phyloP scores from a whole-genome alignment of 2,888 invertebrate genomes.

The Nasonovia ribisnigri region DNA sequence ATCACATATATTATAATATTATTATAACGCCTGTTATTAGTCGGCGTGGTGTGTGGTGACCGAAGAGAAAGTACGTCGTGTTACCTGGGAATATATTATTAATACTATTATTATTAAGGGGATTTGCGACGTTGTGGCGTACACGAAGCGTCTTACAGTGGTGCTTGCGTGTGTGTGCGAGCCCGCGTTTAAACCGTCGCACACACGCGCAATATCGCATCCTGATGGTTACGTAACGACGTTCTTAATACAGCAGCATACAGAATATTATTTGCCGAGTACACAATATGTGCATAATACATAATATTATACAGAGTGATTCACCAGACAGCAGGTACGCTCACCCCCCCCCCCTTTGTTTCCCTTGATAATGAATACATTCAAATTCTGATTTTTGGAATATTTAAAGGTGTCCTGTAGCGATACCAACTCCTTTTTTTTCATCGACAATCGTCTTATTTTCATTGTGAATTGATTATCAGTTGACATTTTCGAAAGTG shows the following conservation, averaged over 20 bases:
- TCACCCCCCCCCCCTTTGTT: background rate
- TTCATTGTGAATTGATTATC: background rate
- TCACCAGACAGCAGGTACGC: background rate
- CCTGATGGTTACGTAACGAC: conserved; percentile 25
- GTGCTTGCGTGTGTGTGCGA: background rate
- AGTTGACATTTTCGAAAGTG: background rate
- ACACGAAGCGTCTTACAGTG: conserved; percentile 3
- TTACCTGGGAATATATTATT: conserved; percentile 40
- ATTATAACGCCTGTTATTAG: background rate
- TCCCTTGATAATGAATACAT: background rate
- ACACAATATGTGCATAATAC: background rate
- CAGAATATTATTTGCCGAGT: background rate
- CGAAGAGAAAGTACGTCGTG: conserved; percentile 50
- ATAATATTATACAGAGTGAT: background rate
- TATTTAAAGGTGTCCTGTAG: background rate
- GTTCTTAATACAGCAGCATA: background rate
- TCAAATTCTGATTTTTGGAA: background rate
- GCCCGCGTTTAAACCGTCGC: background rate
- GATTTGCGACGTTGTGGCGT: conserved; percentile 27
- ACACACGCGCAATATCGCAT: conserved; percentile 10
- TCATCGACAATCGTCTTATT: background rate
- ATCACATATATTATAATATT: background rate
- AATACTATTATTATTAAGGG: conserved; percentile 16
- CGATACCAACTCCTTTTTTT: background rate
- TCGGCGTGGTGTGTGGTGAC: background rate